Base-by-base conservation (phyloP, 2,888 invertebrate species). In the Synanthedon formicaeformis region DNA sequence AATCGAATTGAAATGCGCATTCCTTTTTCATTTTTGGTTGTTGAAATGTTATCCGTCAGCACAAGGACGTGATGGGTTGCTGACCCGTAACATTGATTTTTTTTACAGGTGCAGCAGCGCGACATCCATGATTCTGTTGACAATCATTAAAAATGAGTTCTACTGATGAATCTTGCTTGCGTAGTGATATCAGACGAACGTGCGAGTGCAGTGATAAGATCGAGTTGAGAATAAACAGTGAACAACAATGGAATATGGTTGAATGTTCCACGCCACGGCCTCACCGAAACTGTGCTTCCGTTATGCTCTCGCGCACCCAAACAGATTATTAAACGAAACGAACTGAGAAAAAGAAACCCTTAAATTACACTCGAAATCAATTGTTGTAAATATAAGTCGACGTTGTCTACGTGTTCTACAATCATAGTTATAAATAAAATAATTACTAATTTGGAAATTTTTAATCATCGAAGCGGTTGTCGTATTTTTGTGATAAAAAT, bases 171-270 rank as follows among this genome's bases (percentile, higher is more conserved):
- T 63, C 63, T 60, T 66, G 67, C 70, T 70, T 70, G 66, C 71
- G 71, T 72, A 69, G 77, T 73, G 76, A 69, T 64, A 61, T 59
- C 60, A 69, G 73, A 73, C 83, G 86, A 83, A 85, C 84, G 82
- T 70, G 78, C 74, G 69, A 75, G 80, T 79, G 73, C 60, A 65
- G 78, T 71, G 74, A 62, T 60, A 61, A 60, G 66, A 66, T 76
- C 71, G 69, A 86, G 86, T 85, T 86, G 86, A 85, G 81, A 79
- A 57, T 71, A 71, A 69, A 71, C 73, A 72, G 55, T 68, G 62
- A 66, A 73, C 68, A 80, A 87, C 84, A 76, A 87, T 87, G 87
- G 87, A 87, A 87, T 87, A 86, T 86, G 87, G 87, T 80, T 87
- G 84, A 87, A 75, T 64, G 61, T 59, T 57, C 59, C 59, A 60